Evolutionary conservation across 1,140 invertebrate genomes (phyloP).

Genomic region (Brachionus sp.): DNA sequence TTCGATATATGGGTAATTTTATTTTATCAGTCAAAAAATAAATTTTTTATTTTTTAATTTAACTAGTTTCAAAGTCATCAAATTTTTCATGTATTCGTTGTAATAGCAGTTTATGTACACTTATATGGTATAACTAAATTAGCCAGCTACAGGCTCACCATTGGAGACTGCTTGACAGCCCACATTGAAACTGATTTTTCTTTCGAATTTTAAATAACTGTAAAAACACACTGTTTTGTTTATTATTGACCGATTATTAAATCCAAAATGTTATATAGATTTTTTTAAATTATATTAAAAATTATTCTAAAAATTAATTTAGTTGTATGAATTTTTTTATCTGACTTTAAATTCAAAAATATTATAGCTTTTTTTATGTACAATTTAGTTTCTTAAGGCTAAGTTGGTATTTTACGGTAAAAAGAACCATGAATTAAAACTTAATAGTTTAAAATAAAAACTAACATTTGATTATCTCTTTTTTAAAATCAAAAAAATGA

Average conservation of each 20-base stretch:
- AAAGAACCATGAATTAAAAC: too few relatives aligned
- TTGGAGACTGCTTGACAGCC: slow-evolving; percentile 40
- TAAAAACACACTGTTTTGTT: not conserved
- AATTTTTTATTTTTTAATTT: not conserved
- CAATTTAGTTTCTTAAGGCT: too few relatives aligned
- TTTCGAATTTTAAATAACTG: slow-evolving; percentile 21
- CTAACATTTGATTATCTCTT: too few relatives aligned
- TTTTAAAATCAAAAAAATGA: too few relatives aligned
- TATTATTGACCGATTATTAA: not conserved
- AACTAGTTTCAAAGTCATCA: slow-evolving; percentile 88
- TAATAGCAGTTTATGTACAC: slow-evolving; percentile 95
- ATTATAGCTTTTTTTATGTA: too few relatives aligned
- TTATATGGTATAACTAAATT: slow-evolving; percentile 96
- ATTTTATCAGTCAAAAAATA: not conserved
- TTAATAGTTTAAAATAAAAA: too few relatives aligned
- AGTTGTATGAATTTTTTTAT: too few relatives aligned
- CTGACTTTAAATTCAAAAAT: too few relatives aligned
- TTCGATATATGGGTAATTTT: slow-evolving; percentile 73
- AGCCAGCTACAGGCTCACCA: slow-evolving; percentile 71
- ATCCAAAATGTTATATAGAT: not conserved
- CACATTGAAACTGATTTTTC: slow-evolving; percentile 36
- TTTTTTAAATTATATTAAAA: not conserved
- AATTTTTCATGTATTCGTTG: slow-evolving; percentile 93
- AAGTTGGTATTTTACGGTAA: too few relatives aligned
- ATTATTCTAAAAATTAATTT: too few relatives aligned